Evolutionary conservation across 2,797 vertebrate genomes (phyloP).

Genomic region (Ambastaia sidthimunki): DNA sequence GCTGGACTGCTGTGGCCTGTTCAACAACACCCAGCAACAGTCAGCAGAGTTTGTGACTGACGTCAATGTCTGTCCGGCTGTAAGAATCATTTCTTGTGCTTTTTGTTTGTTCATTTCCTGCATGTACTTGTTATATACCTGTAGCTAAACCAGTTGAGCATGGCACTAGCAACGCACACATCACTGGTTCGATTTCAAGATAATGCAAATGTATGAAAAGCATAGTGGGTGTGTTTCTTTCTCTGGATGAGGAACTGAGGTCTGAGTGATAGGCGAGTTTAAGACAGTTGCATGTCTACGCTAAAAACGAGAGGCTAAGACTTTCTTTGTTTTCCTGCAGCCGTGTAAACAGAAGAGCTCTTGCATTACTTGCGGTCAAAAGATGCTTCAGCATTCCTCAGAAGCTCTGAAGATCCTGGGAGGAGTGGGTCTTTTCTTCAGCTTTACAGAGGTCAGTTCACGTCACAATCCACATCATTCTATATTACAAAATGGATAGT

Average conservation of each 20-base stretch:
- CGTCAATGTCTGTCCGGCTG: conserved; percentile 72
- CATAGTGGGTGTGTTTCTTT: no score
- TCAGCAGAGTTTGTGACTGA: conserved; percentile 64
- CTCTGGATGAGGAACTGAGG: neutral
- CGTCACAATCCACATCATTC: no score
- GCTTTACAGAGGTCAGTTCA: conserved; percentile 89
- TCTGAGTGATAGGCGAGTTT: neutral
- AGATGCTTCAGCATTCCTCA: conserved; percentile 86
- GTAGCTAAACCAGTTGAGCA: neutral
- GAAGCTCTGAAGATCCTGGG: conserved; percentile 92
- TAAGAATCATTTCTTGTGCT: conserved; percentile 67
- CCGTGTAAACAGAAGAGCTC: conserved; percentile 59
- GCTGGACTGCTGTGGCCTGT: conserved; percentile 88
- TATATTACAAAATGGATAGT: neutral
- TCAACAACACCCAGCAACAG: conserved; percentile 72
- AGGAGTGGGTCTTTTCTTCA: conserved; percentile 93
- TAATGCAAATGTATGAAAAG: no score
- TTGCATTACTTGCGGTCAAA: conserved; percentile 83
- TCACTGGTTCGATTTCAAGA: neutral
- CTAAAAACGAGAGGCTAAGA: conserved; percentile 11
- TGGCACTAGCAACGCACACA: neutral
- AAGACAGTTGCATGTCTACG: neutral
- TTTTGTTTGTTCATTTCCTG: neutral
- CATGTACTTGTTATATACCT: neutral
- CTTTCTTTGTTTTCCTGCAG: conserved; percentile 66